A percentile compares a stretch with the other conserved stretches of the same genome.
These are phyloP conservation scores for Astur gentilis DNA, from an alignment of 2,113 vertebrate species.

Conservation along the genomic window DNA sequence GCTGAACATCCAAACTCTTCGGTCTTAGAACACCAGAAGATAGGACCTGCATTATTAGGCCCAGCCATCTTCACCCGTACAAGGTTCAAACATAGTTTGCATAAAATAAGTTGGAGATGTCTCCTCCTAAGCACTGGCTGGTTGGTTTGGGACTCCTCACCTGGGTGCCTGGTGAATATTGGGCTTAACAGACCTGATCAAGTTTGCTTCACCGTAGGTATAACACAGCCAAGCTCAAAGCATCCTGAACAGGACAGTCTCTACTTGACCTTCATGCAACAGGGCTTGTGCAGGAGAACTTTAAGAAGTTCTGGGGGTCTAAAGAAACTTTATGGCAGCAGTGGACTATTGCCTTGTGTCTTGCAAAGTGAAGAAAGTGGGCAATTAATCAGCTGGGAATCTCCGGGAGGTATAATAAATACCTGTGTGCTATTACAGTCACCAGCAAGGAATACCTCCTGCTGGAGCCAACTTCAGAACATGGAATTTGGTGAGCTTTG, in stretches of 20 bases:
- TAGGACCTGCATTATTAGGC: accelerated
- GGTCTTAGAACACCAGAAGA: background rate
- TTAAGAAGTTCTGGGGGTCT: background rate
- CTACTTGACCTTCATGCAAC: background rate
- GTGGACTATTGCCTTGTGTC: background rate
- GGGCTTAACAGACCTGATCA: too few relatives aligned
- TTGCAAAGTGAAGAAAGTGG: too few relatives aligned
- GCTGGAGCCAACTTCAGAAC: background rate
- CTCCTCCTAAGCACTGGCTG: background rate
- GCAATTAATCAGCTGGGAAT: too few relatives aligned
- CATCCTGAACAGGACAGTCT: background rate
- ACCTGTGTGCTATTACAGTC: background rate
- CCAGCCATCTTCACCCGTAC: background rate
- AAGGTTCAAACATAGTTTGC: background rate
- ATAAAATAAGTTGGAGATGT: too few relatives aligned
- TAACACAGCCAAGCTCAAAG: background rate
- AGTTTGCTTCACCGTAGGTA: background rate
- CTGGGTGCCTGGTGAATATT: accelerated
- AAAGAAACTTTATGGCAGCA: background rate
- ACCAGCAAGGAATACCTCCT: background rate
- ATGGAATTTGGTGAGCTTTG: accelerated
- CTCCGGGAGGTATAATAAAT: background rate
- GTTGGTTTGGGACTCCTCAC: background rate
- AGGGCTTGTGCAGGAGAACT: background rate
- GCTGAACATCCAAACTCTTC: background rate